Evolutionary conservation across 2,888 invertebrate genomes (phyloP), one percentile per base, ranked within the genome.

Genomic region (Mythimna albipuncta): DNA sequence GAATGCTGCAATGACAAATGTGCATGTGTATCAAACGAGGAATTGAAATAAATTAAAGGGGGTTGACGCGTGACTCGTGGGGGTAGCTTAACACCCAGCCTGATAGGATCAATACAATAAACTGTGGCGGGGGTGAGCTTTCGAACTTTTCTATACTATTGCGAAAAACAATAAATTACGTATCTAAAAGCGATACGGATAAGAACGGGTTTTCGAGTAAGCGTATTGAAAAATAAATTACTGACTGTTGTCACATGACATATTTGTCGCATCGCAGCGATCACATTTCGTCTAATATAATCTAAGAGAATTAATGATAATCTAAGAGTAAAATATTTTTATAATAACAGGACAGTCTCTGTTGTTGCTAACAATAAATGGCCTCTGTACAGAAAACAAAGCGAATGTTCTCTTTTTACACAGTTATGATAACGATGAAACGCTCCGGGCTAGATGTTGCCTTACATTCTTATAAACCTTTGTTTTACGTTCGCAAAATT

Each of bases 361-460:
- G 41, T 79, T 69, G 52, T 44, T 59, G 74, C 87, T 84, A 89
- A 89, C 86, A 88, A 88, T 89, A 85, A 89, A 90, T 89, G 87
- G 86, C 81, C 59, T 19, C 21, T 75, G 72, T 67, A 77, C 69
- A 75, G 77, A 19, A 86, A 90, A 91, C 91, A 87, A 92, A 90
- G 88, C 83, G 72, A 84, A 84, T 83, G 79, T 87, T 88, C 69
- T 85, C 81, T 85, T 89, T 90, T 89, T 89, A 85, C 84, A 81
- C 77, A 79, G 80, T 91, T 92, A 92, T 90, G 88, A 90, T 90
- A 89, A 83, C 26, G 26, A 26, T 26, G 26, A 26, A 26, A 26
- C 65, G 88, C 92, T 86, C 72, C 72, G 65, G 87, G 91, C 87
- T 82, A 83, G 87, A 84, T 88, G 85, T 87, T 89, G 78, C 88